Evolutionary conservation across 2,797 vertebrate species (phyloP).

Genomic region (Chloroceryle inda): DNA sequence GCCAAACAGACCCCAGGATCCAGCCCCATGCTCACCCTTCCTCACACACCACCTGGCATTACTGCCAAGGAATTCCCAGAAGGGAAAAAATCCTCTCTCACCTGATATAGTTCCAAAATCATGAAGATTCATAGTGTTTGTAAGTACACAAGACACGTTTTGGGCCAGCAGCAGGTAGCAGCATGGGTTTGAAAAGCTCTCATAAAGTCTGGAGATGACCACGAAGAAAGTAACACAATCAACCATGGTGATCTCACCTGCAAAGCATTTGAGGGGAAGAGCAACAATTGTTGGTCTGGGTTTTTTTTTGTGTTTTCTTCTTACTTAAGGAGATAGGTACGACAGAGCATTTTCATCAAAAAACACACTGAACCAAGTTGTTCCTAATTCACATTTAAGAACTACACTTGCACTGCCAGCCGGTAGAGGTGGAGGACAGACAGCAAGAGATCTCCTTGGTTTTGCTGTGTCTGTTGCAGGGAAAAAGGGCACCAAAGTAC

Average conservation of each 20-base stretch:
- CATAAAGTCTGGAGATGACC: rapidly evolving
- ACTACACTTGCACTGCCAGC: neutral
- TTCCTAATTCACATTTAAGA: neutral
- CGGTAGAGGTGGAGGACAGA: neutral
- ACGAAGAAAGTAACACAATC: neutral
- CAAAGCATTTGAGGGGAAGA: neutral
- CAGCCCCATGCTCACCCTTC: neutral
- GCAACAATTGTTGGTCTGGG: rapidly evolving
- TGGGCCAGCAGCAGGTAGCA: neutral
- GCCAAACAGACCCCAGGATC: neutral
- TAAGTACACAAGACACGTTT: neutral
- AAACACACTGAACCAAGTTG: rapidly evolving
- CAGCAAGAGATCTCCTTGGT: neutral
- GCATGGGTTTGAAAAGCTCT: neutral
- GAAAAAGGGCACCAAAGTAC: neutral
- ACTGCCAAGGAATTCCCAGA: neutral
- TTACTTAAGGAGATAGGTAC: neutral
- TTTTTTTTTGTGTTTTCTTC: neutral
- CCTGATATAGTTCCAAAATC: neutral
- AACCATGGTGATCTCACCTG: neutral
- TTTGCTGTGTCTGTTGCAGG: neutral
- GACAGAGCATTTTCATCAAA: neutral
- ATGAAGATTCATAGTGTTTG: neutral
- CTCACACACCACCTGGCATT: neutral
- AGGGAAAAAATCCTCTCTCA: neutral